Conservation (phyloP, 2,888 invertebrate species). For the Omphaloscelis lunosa region DNA sequence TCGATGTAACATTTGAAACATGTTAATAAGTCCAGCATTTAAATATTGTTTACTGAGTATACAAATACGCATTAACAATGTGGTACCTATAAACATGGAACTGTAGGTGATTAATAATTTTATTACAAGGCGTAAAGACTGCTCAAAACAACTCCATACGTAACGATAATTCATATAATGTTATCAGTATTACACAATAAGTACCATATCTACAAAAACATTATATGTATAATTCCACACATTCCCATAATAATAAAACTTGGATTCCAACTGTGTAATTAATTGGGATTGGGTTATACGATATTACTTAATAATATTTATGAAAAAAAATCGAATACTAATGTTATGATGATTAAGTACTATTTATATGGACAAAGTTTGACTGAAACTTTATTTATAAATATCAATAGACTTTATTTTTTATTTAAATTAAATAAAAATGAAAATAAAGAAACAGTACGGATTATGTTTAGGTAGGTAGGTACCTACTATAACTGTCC, state of each 20-base stretch:
- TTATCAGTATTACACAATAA: background rate
- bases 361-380: background rate
- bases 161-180: background rate
- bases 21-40: background rate
- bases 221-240: background rate
- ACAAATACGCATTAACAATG: background rate
- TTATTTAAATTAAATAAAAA: no score
- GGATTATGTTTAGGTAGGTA: background rate
- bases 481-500: background rate
- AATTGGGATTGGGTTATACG: background rate
- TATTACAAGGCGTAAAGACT: slow-evolving; percentile 10
- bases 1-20: background rate
- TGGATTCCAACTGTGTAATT: background rate
- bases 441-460: background rate
- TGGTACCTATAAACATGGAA: background rate
- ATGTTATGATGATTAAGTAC: background rate
- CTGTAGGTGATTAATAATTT: slow-evolving; percentile 3
- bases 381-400: background rate
- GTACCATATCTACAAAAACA: background rate
- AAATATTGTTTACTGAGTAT: background rate
- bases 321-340: background rate
- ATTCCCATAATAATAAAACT: slow-evolving; percentile 9
- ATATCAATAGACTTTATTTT: background rate
- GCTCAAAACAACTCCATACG: slow-evolving; percentile 5
- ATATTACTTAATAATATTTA: background rate